These are phyloP conservation scores for Aeoliscus strigatus DNA, from an alignment of 2,797 vertebrate species.

Conservation along the genomic window DNA sequence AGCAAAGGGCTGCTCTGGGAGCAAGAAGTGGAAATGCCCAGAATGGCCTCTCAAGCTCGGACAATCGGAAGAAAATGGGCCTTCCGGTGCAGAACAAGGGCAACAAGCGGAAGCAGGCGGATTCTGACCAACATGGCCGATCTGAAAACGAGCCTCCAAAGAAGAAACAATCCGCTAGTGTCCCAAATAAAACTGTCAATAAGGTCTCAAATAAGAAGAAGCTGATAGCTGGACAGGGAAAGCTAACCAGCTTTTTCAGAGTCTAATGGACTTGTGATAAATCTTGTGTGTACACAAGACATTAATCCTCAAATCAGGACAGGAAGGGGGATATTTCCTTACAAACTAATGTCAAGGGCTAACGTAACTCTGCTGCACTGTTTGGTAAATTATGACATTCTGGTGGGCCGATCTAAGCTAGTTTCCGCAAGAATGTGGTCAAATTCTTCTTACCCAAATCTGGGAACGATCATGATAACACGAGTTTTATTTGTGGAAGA, in stretches of 20 bases:
- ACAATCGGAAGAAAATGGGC: constrained; percentile 57
- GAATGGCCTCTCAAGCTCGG: constrained; percentile 49
- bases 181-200: constrained; percentile 45
- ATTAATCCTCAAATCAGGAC: no score
- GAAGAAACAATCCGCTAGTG: constrained; percentile 69
- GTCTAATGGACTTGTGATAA: constrained; percentile 59
- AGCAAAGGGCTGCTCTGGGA: constrained; percentile 61
- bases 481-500: no score
- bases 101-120: constrained; percentile 82
- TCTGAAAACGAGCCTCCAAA: constrained; percentile 75
- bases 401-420: no score
- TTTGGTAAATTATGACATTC: no score
- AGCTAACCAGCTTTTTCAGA: constrained; percentile 86
- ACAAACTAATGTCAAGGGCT: no score
- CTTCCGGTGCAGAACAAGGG: constrained; percentile 67
- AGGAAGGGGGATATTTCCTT: no score
- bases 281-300: no score
- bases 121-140: constrained; percentile 63
- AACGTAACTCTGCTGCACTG: no score
- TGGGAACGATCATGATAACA: no score
- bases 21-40: constrained; percentile 76
- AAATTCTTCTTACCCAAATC: no score
- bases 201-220: constrained; percentile 74
- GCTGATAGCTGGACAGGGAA: constrained; percentile 85
- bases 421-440: no score